phyloP scores from a whole-genome alignment of 2,888 invertebrate genomes.

The Ophion slaviceki region DNA sequence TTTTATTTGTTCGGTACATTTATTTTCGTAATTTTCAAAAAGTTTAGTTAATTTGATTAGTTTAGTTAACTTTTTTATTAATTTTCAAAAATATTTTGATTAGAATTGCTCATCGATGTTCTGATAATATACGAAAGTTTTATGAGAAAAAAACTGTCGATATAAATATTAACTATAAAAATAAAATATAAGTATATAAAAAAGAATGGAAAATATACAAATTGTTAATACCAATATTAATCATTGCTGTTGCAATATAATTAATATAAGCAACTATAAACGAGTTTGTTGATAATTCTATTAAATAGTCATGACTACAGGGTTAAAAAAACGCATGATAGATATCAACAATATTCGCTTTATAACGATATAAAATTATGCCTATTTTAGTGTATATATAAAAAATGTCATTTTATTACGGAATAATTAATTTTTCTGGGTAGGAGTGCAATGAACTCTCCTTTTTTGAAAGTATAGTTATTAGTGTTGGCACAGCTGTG shows the following conservation, averaged over 20 bases:
- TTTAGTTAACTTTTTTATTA: too few relatives aligned
- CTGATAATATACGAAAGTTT: too few relatives aligned
- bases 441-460: conserved; percentile 35
- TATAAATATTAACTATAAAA: too few relatives aligned
- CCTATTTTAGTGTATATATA: background rate
- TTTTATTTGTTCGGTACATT: background rate
- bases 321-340: background rate
- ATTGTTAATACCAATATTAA: background rate
- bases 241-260: background rate
- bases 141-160: too few relatives aligned
- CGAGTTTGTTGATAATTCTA: background rate
- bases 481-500: conserved; percentile 5
- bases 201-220: background rate
- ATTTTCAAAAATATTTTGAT: too few relatives aligned
- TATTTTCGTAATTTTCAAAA: background rate
- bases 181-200: background rate
- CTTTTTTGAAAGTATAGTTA: conserved; percentile 4
- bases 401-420: background rate
- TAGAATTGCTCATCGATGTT: too few relatives aligned
- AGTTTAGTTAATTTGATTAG: background rate
- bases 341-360: background rate
- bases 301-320: background rate
- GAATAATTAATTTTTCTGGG: conserved; percentile 2
- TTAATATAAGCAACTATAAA: too few relatives aligned
- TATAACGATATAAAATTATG: background rate